A percentile compares a stretch with the other conserved stretches of the same genome.
Evolutionary conservation across 1,140 invertebrate genomes (phyloP).

Genomic region (Oryctes rhinoceros): DNA sequence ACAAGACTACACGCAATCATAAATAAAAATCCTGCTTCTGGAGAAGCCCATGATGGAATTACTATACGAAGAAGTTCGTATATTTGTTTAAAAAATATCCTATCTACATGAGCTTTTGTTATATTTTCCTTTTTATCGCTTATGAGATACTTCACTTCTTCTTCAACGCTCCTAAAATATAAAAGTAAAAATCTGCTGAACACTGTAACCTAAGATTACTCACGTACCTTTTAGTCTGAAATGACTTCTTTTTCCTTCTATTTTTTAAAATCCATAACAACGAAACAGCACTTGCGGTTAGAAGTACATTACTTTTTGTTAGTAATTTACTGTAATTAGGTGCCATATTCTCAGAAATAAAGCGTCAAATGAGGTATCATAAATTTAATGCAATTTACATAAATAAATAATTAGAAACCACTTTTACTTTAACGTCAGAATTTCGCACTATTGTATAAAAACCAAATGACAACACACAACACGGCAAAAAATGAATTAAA

Average conservation of each 20-base stretch:
- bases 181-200: conserved; percentile 37
- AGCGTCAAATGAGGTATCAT: not conserved
- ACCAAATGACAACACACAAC: too few relatives aligned
- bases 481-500: too few relatives aligned
- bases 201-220: conserved; percentile 36
- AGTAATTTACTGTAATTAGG: conserved; percentile 70
- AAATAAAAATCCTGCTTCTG: conserved; percentile 81
- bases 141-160: conserved; percentile 81
- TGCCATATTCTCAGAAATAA: conserved; percentile 62
- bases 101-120: conserved; percentile 87
- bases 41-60: conserved; percentile 78
- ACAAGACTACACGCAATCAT: conserved; percentile 85
- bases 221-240: conserved; percentile 56
- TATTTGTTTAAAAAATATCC: conserved; percentile 82
- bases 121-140: conserved; percentile 73
- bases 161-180: conserved; percentile 60
- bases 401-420: too few relatives aligned
- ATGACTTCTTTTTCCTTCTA: conserved; percentile 62
- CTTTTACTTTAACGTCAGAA: too few relatives aligned
- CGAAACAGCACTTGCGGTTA: conserved; percentile 65
- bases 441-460: too few relatives aligned
- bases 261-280: conserved; percentile 66
- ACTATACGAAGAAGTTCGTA: conserved; percentile 81
- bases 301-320: conserved; percentile 65
- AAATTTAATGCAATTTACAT: not conserved